Evolutionary conservation across 2,113 vertebrate species (phyloP).

Genomic region (Aleadryas rufinucha): DNA sequence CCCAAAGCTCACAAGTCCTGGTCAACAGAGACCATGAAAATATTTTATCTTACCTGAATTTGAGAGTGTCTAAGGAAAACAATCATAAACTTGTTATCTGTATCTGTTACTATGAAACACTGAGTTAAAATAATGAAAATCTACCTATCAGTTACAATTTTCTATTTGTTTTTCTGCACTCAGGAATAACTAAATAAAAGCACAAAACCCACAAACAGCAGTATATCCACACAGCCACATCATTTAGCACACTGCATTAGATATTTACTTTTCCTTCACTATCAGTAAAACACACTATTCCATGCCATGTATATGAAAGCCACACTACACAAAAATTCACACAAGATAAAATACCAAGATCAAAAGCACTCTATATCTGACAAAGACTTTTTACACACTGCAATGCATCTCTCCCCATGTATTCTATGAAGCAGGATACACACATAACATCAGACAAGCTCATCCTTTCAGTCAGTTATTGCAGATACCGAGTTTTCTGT

Average conservation of each 20-base stretch:
- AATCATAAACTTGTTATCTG: not conserved
- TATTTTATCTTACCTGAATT: not conserved
- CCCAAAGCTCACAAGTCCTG: not conserved
- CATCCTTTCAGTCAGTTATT: slow-evolving; percentile 11
- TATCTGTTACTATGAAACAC: not conserved
- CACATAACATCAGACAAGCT: not conserved
- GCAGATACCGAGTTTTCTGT: not conserved
- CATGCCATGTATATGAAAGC: not conserved
- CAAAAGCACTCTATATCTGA: not conserved
- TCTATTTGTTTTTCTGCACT: not conserved
- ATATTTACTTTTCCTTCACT: not conserved
- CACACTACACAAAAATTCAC: not conserved
- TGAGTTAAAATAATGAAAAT: not conserved
- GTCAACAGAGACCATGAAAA: not conserved
- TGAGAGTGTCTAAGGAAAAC: not conserved
- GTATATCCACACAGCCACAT: not conserved
- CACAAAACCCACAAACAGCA: slow-evolving; percentile 5
- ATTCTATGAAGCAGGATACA: not conserved
- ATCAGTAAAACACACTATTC: not conserved
- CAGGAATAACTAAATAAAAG: not conserved
- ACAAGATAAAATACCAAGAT: slow-evolving; percentile 18
- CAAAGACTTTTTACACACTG: slow-evolving; percentile 1
- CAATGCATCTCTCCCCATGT: slow-evolving; percentile 10
- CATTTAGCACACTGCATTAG: slow-evolving; percentile 18
- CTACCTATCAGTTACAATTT: not conserved